These are phyloP conservation scores for Wasmannia auropunctata DNA, from an alignment of 1,140 invertebrate species.

Conservation along the genomic window DNA sequence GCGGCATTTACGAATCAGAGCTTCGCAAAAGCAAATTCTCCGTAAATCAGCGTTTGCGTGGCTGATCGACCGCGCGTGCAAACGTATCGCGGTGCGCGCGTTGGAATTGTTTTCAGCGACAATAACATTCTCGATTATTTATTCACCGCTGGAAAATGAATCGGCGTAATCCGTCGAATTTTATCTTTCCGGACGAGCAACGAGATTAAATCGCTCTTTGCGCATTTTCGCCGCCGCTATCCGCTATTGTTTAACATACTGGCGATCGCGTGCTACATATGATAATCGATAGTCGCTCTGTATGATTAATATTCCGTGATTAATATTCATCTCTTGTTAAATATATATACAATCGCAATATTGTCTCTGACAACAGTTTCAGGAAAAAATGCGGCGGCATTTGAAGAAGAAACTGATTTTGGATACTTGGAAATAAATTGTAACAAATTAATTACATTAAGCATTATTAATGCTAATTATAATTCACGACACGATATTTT, in stretches of 20 bases:
- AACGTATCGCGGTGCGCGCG: slow-evolving; percentile 44
- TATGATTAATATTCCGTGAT: slow-evolving; percentile 49
- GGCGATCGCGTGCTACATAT: slow-evolving; percentile 33
- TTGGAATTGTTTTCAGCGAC: slow-evolving; percentile 54
- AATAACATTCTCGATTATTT: slow-evolving; percentile 64
- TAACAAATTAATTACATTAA: not conserved
- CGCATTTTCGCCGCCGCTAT: slow-evolving; percentile 26
- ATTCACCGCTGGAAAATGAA: slow-evolving; percentile 55
- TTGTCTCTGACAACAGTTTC: not conserved
- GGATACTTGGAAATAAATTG: not conserved
- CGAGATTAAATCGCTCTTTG: slow-evolving; percentile 60
- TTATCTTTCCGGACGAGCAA: slow-evolving; percentile 38
- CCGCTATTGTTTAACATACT: slow-evolving; percentile 54
- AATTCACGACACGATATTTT: not conserved
- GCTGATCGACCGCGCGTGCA: slow-evolving; percentile 56
- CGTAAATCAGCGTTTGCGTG: slow-evolving; percentile 60
- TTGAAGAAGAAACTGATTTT: not conserved
- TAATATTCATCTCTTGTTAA: slow-evolving; percentile 48
- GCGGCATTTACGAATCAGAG: slow-evolving; percentile 59
- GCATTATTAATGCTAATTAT: not conserved
- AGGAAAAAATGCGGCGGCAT: not conserved
- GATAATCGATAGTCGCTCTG: slow-evolving; percentile 52
- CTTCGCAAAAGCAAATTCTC: slow-evolving; percentile 57
- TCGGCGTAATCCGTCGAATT: slow-evolving; percentile 46
- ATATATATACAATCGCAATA: slow-evolving; percentile 16